Evolutionary conservation across 2,113 vertebrate species (phyloP), one percentile per base, ranked within the genome.

Genomic region (Tretioscincus oriximinensis): DNA sequence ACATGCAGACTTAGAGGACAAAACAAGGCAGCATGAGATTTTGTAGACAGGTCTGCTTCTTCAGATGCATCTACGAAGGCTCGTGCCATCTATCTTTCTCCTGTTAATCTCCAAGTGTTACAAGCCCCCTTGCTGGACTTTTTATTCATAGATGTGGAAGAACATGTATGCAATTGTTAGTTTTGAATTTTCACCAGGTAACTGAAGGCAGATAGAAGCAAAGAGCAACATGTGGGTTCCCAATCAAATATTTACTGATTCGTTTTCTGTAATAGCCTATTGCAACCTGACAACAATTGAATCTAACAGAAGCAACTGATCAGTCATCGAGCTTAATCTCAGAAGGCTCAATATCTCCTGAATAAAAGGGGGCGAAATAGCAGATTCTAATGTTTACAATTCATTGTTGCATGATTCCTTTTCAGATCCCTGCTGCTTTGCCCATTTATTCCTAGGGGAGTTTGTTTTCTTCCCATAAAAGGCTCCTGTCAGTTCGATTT

Each of bases 381-480:
- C 29, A 87, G 82, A 89, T 76, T 78, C 87, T 51, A 28, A 49
- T 85, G 78, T 88, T 85, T 89, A 78, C 80, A 89, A 85, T 81
- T 83, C 84, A 73, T 49, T 28, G 51, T 74, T 88, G 70, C 85
- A 70, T 90, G 88, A 78, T 41, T 41, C 35, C 71, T 77, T 84
- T 61, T 82, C 61, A 58, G 31, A 49, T 29, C 70, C 67, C 68
- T 87, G 73, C 82, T 84, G 61, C 49, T 31, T 81, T 63, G 9
- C 68, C 80, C 60, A 54, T 49, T 89, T 86, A 61, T 81, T 92
- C 80, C 85, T 85, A 28, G 28, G 68, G 47, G 84, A 84, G 47
- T 90, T 91, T 88, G 74, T 90, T 90, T 92, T 87, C 83, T 47
- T 54, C 78, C 77, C 73, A 81, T 88, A 83, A 85, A 89, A 84